phyloP scores from a whole-genome alignment of 2,888 invertebrate species.

The Salpingus planirostris region DNA sequence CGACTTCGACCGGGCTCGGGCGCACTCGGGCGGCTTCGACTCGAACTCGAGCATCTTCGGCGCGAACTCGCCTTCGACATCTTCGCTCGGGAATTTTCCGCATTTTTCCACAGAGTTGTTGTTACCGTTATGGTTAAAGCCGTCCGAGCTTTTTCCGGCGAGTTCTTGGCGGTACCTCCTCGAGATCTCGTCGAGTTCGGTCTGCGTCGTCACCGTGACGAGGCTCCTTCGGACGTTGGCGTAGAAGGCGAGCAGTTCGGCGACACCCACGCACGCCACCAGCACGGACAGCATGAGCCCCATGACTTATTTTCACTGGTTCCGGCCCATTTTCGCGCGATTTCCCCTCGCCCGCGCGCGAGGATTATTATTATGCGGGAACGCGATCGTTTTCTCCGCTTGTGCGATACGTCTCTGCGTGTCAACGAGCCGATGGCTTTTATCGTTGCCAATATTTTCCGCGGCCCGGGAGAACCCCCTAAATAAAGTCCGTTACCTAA shows the following conservation, averaged over 20 bases:
- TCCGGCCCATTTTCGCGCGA: constrained; percentile 8
- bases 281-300: constrained; percentile 67
- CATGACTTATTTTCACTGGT: no score
- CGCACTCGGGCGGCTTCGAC: background rate
- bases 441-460: constrained; percentile 21
- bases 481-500: constrained; percentile 17
- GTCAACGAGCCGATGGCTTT: constrained; percentile 8
- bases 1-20: no score
- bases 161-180: constrained; percentile 6
- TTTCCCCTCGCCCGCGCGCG: no score
- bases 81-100: constrained; percentile 4
- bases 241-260: constrained; percentile 57
- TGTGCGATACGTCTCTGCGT: no score
- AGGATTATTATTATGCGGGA: no score
- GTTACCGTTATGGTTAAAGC: no score
- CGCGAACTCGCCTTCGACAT: background rate
- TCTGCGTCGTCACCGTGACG: no score
- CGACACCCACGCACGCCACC: constrained; percentile 64
- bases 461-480: constrained; percentile 15
- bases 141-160: constrained; percentile 3
- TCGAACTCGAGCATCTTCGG: background rate
- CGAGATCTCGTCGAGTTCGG: constrained; percentile 8
- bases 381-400: no score
- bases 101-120: background rate
- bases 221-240: constrained; percentile 43